Evolutionary conservation across 2,888 invertebrate species (phyloP), one percentile per base, ranked within the genome.

Genomic region (Dicroscelio sp.): DNA sequence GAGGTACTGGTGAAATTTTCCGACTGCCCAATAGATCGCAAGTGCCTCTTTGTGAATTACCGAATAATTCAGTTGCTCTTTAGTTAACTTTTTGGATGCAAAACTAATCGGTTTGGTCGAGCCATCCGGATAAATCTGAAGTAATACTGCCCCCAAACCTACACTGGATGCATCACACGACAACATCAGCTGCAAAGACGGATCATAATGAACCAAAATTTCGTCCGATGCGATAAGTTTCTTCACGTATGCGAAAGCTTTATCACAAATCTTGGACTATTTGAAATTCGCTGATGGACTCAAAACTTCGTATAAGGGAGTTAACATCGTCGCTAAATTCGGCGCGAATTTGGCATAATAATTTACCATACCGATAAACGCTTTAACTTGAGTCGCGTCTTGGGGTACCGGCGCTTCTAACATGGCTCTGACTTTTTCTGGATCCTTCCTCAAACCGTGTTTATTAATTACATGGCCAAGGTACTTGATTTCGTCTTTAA

Each of bases 1-100:
- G 86, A 96, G 92, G 94, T 96, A 96, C 79, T 96, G 95, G 90
- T 96, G 94, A 91, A 96, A 96, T 60, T 94, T 95, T 43, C 92
- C 93, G 4, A 95, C 93, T 1, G 94, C 95, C 94, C 94, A 96
- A 88, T 94, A 95, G 86, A 96, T 96, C 6, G 96, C 95, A 60
- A 96, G 91, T 8, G 95, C 95, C 89, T 96, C 96, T 55, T 94
- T 93, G 78, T 96, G 94, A 25, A 96, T 94, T 2, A 95, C 94
- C 2, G 95, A 94, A 90, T 96, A 96, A 69, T 95, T 96, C 73
- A 94, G 92, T 91, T 96, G 96, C 8, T 95, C 92, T 60, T 91
- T 91, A 2, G 93, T 93, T 31, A 96, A 86, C 2, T 95, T 93
- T 87, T 95, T 80, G 0, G 95, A 96, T 8, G 94, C 95, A 91